Evolutionary conservation across 2,113 vertebrate genomes (phyloP).

Genomic region (Rhinichthys klamathensis): DNA sequence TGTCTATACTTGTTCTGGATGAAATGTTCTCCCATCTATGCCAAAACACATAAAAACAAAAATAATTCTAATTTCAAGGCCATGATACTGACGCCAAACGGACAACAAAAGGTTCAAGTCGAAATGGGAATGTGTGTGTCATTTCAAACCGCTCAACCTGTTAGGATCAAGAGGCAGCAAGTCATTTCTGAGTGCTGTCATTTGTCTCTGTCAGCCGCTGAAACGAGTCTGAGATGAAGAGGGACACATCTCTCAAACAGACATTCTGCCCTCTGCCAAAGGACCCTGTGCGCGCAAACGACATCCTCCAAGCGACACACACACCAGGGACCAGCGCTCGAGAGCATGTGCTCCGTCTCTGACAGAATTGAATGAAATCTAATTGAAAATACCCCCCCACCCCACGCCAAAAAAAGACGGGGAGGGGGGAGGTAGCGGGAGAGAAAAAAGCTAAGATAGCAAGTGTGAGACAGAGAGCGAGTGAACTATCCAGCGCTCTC

Average conservation of each 20-base stretch:
- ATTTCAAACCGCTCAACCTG: slow-evolving; percentile 70
- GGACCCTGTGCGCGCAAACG: slow-evolving; percentile 46
- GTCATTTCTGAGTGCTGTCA: slow-evolving; percentile 79
- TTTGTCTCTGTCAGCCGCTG: slow-evolving; percentile 81
- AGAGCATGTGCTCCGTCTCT: slow-evolving; percentile 49
- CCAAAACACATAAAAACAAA: background rate
- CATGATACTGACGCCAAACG: slow-evolving; percentile 59
- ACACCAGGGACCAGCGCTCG: slow-evolving; percentile 39
- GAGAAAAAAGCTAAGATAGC: slow-evolving; percentile 58
- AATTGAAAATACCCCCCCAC: slow-evolving; percentile 66
- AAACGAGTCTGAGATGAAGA: slow-evolving; percentile 79
- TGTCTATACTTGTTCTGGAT: background rate
- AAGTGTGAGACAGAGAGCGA: slow-evolving; percentile 64
- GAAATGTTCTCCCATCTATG: background rate
- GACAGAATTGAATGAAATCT: slow-evolving; percentile 65
- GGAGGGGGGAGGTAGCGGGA: slow-evolving; percentile 43
- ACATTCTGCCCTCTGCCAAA: slow-evolving; percentile 48
- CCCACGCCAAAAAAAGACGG: slow-evolving; percentile 42
- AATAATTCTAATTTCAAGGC: slow-evolving; percentile 66
- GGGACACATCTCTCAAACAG: slow-evolving; percentile 73
- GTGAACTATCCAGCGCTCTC: slow-evolving; percentile 54
- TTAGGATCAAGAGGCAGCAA: slow-evolving; percentile 66
- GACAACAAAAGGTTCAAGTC: slow-evolving; percentile 72
- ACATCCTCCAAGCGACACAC: slow-evolving; percentile 58
- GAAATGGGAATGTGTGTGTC: slow-evolving; percentile 32